Evolutionary conservation across 2,113 vertebrate species (phyloP).

Genomic region (Pseudorectes ferrugineus): DNA sequence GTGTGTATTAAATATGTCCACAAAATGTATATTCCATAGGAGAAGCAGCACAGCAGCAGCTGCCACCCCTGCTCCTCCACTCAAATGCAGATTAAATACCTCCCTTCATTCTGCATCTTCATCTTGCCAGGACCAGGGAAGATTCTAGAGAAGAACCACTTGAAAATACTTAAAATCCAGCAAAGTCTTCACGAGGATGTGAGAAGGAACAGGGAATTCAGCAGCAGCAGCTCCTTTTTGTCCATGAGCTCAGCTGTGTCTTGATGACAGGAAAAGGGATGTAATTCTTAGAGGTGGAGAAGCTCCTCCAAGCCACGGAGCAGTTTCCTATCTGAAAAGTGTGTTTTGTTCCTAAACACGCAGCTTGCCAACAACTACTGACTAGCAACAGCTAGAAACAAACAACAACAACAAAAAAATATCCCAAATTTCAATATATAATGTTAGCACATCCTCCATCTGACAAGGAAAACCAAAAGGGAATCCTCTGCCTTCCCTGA

Average conservation of each 20-base stretch:
- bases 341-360: not conserved
- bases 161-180: not conserved
- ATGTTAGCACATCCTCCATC: not conserved
- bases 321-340: not conserved
- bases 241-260: not conserved
- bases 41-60: not conserved
- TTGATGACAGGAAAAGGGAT: not conserved
- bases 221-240: not conserved
- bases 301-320: not conserved
- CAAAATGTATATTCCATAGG: fast-evolving
- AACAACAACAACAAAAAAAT: not conserved
- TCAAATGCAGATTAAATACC: not conserved
- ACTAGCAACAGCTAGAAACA: not conserved
- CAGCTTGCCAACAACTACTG: not conserved
- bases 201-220: not conserved
- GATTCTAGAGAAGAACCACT: not conserved
- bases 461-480: not conserved
- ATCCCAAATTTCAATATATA: not conserved
- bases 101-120: not conserved
- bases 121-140: not conserved
- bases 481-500: not conserved
- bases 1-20: not conserved
- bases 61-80: not conserved
- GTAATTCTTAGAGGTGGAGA: not conserved
- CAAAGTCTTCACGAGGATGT: not conserved